Evolutionary conservation across 2,888 invertebrate species (phyloP).

Genomic region (Lepidonotus clava): DNA sequence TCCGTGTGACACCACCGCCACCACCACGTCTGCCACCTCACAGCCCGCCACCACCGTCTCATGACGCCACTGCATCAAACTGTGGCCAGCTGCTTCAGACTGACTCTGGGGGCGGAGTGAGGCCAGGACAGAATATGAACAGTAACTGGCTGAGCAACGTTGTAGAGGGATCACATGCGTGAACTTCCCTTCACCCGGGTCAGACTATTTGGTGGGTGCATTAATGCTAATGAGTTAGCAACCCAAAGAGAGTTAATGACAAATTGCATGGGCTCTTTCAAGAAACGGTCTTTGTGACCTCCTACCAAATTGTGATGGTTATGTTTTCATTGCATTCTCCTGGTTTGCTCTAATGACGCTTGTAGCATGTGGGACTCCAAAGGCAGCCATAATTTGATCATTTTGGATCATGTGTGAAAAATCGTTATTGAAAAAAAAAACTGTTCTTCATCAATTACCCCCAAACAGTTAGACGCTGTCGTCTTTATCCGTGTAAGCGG

Average conservation of each 20-base stretch:
- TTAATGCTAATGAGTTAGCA: too few species aligned
- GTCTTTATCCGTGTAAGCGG: too few species aligned
- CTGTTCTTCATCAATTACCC: neutral
- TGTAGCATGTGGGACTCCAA: neutral
- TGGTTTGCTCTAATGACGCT: neutral
- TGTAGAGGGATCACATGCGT: too few species aligned
- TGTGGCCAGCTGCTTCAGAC: neutral
- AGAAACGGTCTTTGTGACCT: too few species aligned
- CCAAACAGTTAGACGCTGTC: too few species aligned
- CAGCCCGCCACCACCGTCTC: constrained; percentile 7
- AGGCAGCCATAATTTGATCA: neutral
- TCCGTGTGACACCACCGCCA: neutral
- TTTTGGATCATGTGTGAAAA: neutral
- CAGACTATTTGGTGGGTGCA: too few species aligned
- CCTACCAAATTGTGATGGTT: neutral
- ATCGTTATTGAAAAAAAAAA: neutral
- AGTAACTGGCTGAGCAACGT: too few species aligned
- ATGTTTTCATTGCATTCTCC: neutral
- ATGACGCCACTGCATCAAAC: constrained; percentile 45
- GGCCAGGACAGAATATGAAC: too few species aligned
- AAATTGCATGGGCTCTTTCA: too few species aligned
- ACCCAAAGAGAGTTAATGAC: too few species aligned
- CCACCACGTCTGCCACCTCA: neutral
- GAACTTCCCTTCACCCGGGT: too few species aligned
- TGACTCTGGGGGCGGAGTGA: too few species aligned